Conservation (phyloP, 2,888 invertebrate genomes). For the Campoplex nolae region DNA sequence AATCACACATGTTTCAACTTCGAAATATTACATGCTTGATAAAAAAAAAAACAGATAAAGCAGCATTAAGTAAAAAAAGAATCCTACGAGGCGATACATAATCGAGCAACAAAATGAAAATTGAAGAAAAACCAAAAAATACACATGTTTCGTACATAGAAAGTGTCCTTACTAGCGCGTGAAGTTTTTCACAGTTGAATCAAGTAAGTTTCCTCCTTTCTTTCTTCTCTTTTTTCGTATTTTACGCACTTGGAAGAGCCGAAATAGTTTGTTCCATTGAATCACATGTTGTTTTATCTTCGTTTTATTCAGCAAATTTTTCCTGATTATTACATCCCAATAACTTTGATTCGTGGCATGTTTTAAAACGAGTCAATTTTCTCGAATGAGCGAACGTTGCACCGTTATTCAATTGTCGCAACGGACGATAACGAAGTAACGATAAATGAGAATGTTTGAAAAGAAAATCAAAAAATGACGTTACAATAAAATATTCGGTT, state of each 20-base stretch:
- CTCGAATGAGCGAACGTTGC: background rate
- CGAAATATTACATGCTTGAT: background rate
- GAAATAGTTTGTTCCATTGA: slow-evolving; percentile 9
- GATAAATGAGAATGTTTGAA: background rate
- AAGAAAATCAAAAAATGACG: background rate
- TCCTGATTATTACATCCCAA: slow-evolving; percentile 27
- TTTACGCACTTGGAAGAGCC: slow-evolving; percentile 15
- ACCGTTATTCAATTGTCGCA: background rate
- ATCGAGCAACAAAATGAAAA: background rate
- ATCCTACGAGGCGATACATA: background rate
- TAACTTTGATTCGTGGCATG: slow-evolving; percentile 38
- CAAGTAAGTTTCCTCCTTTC: slow-evolving; percentile 22
- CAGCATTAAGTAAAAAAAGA: background rate
- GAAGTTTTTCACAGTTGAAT: slow-evolving; percentile 56
- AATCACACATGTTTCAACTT: background rate
- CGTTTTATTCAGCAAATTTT: background rate
- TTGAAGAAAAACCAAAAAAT: background rate
- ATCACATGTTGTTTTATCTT: slow-evolving; percentile 50
- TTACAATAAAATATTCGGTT: background rate
- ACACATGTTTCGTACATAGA: background rate
- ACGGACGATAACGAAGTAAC: background rate
- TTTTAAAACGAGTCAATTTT: background rate
- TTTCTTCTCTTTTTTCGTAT: slow-evolving; percentile 13
- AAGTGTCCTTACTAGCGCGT: slow-evolving; percentile 61
- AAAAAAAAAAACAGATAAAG: background rate